These are phyloP conservation scores for Esperia sulphurella DNA, from an alignment of 2,888 invertebrate species.

Conservation along the genomic window DNA sequence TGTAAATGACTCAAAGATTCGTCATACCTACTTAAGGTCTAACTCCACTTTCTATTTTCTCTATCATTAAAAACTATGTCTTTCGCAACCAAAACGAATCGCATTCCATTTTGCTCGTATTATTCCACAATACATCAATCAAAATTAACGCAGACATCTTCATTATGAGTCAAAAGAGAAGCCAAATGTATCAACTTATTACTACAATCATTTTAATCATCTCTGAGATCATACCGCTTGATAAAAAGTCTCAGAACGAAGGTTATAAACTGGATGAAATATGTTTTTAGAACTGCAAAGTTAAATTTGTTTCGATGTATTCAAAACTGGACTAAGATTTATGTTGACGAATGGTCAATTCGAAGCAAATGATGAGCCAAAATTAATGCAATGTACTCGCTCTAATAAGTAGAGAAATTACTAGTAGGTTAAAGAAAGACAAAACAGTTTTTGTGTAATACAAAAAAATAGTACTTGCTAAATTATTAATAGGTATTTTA, in stretches of 20 bases:
- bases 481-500: too few relatives aligned
- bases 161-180: constrained; percentile 31
- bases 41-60: constrained; percentile 14
- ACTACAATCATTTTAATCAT: neutral
- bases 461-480: too few relatives aligned
- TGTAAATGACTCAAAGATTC: neutral
- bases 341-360: constrained; percentile 15
- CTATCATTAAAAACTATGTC: constrained; percentile 12
- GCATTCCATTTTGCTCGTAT: constrained; percentile 22
- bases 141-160: constrained; percentile 45
- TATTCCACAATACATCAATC: constrained; percentile 38
- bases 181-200: constrained; percentile 14
- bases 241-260: neutral
- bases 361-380: constrained; percentile 8
- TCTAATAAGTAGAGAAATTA: constrained; percentile 13
- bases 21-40: neutral
- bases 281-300: neutral
- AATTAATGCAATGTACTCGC: constrained; percentile 11
- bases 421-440: too few relatives aligned
- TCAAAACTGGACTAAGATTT: constrained; percentile 16
- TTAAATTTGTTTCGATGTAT: constrained; percentile 4
- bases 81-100: constrained; percentile 21
- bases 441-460: too few relatives aligned
- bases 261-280: neutral
- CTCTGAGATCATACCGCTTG: too few relatives aligned